Evolutionary conservation across 23 tunicate genomes (phyloP).

Genomic region (Styela plicata): DNA sequence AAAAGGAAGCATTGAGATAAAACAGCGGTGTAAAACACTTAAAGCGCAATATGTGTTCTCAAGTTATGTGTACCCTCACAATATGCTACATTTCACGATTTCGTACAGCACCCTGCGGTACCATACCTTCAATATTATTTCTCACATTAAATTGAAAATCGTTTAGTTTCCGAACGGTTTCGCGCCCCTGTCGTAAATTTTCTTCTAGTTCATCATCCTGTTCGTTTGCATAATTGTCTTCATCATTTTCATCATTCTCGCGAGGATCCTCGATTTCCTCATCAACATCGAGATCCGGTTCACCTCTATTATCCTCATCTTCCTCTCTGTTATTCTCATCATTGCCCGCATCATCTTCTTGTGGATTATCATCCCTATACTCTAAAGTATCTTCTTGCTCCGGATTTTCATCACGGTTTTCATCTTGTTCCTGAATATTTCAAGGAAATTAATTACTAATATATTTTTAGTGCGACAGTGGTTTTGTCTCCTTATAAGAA

Average conservation of each 20-base stretch:
- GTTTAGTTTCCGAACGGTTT: neutral
- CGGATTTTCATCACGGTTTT: neutral
- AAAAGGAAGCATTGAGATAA: no score
- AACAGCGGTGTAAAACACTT: no score
- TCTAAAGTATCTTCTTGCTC: neutral
- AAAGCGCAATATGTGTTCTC: no score
- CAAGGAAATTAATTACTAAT: no score
- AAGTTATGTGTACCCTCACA: no score
- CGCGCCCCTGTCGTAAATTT: neutral
- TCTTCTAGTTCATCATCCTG: neutral
- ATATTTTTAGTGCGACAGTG: no score
- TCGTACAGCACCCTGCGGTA: neutral
- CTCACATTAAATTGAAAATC: neutral
- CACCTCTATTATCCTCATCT: neutral
- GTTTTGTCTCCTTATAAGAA: no score
- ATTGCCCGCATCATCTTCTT: constrained; percentile 3
- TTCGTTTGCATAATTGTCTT: constrained; percentile 29
- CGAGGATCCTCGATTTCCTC: neutral
- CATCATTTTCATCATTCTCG: constrained; percentile 10
- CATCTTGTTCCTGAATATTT: neutral
- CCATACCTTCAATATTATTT: neutral
- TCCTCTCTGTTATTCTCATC: constrained; percentile 13
- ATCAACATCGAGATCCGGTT: neutral
- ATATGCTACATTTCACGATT: neutral
- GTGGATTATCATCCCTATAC: neutral